Base-by-base conservation (phyloP, 2,888 invertebrate species). In the Rotaria macrura region DNA sequence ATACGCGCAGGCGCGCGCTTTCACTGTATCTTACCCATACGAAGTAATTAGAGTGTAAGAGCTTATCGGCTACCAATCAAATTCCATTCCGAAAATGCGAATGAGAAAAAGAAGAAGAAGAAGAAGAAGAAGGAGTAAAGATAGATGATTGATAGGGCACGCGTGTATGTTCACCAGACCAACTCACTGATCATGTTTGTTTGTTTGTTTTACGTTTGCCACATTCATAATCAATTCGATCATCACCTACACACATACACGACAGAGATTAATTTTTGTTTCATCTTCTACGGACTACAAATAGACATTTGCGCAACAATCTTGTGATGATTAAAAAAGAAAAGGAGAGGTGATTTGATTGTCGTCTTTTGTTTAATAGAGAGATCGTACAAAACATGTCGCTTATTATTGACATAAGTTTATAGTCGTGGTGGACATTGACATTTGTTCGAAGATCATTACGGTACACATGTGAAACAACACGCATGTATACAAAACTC, bases 41-140 rank as follows among this genome's bases (percentile, higher is more conserved):
- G 65, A 65, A 65, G 65, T 65, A 65, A 65, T 65, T 65, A 65
- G 65, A 65, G 65, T 65, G 65, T 65, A 65, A 65, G 34, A 65
- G 65, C 65, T 65, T 65, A 65, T 65, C 65, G 65, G 34, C 65
- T 65, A 65, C 65, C 65, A 65, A 65, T 65, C 65, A 6, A 65
- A 65, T 65, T 65, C 65, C 65, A 65, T 65, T 65, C 65, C 65
- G 65, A 65, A 29, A 65, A 65, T 65, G 65, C 65, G 65, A 65
- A 65, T 29, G 65, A 34, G 29, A 6, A 34, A 65, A 29, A 65
- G n/a, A 29, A 65, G 20, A 34, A 65, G 2, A 65, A 12, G 29
- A 65, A 34, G 57, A 57, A 57, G 57, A 57, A 57, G 29, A 57
- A 57, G 57, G 29, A 57, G 29, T 57, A 29, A 29, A 65, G 65